Percentiles rank a stretch among this genome's conserved stretches.
These are phyloP conservation scores for Vultur gryphus DNA, from an alignment of 2,797 vertebrate genomes.

Conservation along the genomic window DNA sequence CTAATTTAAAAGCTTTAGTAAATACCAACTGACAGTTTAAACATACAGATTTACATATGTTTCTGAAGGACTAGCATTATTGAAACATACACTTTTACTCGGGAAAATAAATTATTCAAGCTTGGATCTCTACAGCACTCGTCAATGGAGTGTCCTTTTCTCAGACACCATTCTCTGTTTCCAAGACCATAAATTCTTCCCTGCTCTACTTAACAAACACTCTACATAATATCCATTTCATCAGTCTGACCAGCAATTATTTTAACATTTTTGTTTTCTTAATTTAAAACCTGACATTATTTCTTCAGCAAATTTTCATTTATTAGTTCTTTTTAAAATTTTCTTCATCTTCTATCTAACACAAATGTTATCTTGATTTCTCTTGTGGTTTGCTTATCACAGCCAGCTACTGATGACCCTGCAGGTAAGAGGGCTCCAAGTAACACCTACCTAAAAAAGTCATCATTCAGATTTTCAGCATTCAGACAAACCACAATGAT, in stretches of 20 bases:
- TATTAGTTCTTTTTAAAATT: background rate
- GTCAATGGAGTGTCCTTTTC: background rate
- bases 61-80: background rate
- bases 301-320: background rate
- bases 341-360: background rate
- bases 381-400: background rate
- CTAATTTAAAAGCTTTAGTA: background rate
- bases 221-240: background rate
- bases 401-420: background rate
- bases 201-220: background rate
- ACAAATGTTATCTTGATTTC: background rate
- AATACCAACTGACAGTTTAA: background rate
- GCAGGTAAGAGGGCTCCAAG: background rate
- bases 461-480: background rate
- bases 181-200: background rate
- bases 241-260: background rate
- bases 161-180: background rate
- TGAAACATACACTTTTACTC: background rate
- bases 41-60: background rate
- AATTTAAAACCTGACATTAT: background rate
- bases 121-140: background rate
- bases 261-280: background rate
- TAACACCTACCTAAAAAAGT: background rate
- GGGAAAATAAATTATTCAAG: background rate
- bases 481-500: background rate